Base-by-base conservation (phyloP, 2,797 vertebrate genomes). In the Aeoliscus strigatus region DNA sequence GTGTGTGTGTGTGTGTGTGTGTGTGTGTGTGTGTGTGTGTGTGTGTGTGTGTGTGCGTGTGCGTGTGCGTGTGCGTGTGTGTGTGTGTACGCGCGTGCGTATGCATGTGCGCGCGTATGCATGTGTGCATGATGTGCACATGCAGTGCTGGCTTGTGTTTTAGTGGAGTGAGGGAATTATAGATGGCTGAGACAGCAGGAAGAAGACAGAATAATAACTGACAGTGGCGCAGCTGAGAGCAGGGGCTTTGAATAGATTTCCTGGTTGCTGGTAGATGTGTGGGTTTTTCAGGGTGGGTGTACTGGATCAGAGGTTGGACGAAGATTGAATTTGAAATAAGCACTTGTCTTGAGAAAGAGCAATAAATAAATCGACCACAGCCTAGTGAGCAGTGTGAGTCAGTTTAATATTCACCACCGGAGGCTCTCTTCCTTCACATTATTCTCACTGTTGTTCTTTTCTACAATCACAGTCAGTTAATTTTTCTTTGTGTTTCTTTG, bases 161-260 rank as follows among this genome's bases (percentile, higher is more conserved):
- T 14, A 58, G 46, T 17, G 21, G 29, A 66, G 52, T 36, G 56
- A 46, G 30, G 44, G 42, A 60, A 57, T 55, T 55, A 35, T 47
- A 56, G 67, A 67, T 23, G 47, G 65, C 67, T 82, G 68, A 78
- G 59, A 47, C 60, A 51, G 71, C 75, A 73, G 52, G 40, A 61
- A 47, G 54, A 54, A 52, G 65, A 71, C 51, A n/a, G 48, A 60
- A 73, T 56, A 43, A 60, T 53, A 70, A 60, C 51, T 73, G 70
- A 73, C 70, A 76, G 56, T 57, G 17, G 9, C 9, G 40, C 51
- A 40, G 60, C 49, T 63, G 33, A 43, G 33, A 73, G 64, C 45
- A 24, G 42, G 10, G 38, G 67, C 59, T 63, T 42, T 66, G 52
- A 70, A 70, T 67, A 68, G 51, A 66, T 56, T 65, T 62, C 58